phyloP scores from a whole-genome alignment of 1,140 invertebrate species.

The Philaenus spumarius region DNA sequence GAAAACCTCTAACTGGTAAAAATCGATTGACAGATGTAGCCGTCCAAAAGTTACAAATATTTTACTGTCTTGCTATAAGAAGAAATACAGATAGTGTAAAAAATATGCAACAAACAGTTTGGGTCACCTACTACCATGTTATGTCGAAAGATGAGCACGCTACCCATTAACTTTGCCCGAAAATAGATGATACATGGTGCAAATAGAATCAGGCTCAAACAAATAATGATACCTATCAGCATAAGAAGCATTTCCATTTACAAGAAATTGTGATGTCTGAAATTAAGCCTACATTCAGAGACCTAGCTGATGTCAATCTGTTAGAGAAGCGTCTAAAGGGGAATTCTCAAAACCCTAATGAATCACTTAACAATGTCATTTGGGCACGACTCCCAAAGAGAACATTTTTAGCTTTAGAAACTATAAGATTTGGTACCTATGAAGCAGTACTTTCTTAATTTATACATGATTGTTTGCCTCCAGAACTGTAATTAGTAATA shows the following conservation, averaged over 20 bases:
- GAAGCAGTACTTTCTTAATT: background rate
- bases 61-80: background rate
- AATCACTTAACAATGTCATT: constrained; percentile 4
- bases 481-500: too few species aligned
- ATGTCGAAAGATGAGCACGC: background rate
- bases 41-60: background rate
- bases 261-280: background rate
- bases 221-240: background rate
- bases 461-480: too few species aligned
- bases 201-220: background rate
- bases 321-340: background rate
- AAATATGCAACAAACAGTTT: background rate
- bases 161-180: background rate
- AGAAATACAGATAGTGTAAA: background rate
- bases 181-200: background rate
- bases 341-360: background rate
- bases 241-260: background rate
- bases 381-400: background rate
- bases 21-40: background rate
- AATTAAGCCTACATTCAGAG: background rate
- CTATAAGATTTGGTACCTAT: background rate
- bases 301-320: background rate
- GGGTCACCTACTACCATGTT: background rate
- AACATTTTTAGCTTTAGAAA: background rate
- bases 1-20: background rate